Evolutionary conservation across 2,888 invertebrate species (phyloP), one percentile per base, ranked within the genome.

Genomic region (Eupelmus urozonus): DNA sequence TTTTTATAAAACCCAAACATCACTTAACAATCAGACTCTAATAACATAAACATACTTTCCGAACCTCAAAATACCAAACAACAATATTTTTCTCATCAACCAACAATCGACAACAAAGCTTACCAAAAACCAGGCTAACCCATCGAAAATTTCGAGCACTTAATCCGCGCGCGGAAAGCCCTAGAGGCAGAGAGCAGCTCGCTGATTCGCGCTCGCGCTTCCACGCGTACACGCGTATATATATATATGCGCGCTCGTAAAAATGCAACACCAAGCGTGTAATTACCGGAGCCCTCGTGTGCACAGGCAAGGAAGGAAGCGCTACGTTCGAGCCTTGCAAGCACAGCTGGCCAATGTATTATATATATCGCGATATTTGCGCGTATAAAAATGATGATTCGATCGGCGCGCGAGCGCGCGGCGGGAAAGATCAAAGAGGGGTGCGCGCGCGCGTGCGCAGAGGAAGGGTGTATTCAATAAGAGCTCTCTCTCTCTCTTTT

Each of bases 191-290:
- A 7, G 34, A 49, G 23, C 16, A 18, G 27, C 23, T 23, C 23
- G 53, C 53, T 7, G 49, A 49, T 13, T 49, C 49, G n/a, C n/a
- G 27, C 23, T 23, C 23, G 53, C 53, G 4, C 13, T 16, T 13
- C 16, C 49, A 49, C 49, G 13, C 3, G 45, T 7, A 0, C 13
- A 42, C 49, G 25, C 27, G 2, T 53, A 23, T 53, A n/a, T 49
- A 11, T 59, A 59, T 18, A 59, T 13, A 34, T 34, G 34, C 16
- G 27, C 5, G 27, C 53, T 40, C 69, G 27, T n/a, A 29, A 67
- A 57, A 81, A 81, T 82, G 81, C 79, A 81, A 80, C 78, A 77
- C 81, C 76, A 81, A 79, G 73, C 78, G 79, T 83, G 81, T 82
- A 84, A 84, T 84, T 83, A 83, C 80, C 80, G 80, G 13, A 9